Evolutionary conservation across 2,888 invertebrate species (phyloP).

Genomic region (Atherix ibis): DNA sequence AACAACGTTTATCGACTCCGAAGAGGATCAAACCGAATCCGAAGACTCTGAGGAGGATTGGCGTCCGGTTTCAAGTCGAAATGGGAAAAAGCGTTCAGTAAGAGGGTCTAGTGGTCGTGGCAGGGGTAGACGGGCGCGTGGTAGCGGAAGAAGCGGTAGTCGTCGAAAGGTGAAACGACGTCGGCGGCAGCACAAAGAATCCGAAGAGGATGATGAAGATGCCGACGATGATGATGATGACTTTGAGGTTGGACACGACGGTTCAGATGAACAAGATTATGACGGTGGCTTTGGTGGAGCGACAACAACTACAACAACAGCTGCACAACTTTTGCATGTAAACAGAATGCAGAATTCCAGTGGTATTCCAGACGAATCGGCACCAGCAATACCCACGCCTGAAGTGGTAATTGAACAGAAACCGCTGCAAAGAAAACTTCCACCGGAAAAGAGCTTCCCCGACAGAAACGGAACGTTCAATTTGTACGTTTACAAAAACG

Average conservation of each 20-base stretch:
- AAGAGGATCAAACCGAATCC: slow-evolving; percentile 29
- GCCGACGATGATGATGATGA: background rate
- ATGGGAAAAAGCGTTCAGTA: slow-evolving; percentile 4
- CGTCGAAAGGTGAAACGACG: slow-evolving; percentile 1
- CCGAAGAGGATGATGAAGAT: background rate
- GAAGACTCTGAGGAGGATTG: slow-evolving; percentile 33
- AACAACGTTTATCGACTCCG: slow-evolving; percentile 31
- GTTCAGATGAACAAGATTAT: background rate
- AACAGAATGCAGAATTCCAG: too few relatives aligned
- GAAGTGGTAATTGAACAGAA: slow-evolving; percentile 3
- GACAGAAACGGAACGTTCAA: slow-evolving; percentile 14
- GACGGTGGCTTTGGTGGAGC: too few relatives aligned
- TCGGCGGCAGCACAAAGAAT: background rate
- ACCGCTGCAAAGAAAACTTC: background rate
- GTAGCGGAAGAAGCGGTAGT: background rate
- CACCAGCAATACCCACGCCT: background rate
- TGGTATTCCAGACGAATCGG: too few relatives aligned
- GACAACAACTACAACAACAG: background rate
- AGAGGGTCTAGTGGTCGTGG: slow-evolving; percentile 3
- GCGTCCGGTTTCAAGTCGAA: slow-evolving; percentile 22
- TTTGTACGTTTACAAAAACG: slow-evolving; percentile 25
- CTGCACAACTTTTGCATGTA: too few relatives aligned
- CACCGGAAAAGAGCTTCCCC: slow-evolving; percentile 1
- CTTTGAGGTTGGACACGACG: background rate
- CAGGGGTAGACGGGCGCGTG: too few relatives aligned